These are phyloP conservation scores for Gambelia wislizenii DNA, from an alignment of 2,797 vertebrate species.

Conservation along the genomic window DNA sequence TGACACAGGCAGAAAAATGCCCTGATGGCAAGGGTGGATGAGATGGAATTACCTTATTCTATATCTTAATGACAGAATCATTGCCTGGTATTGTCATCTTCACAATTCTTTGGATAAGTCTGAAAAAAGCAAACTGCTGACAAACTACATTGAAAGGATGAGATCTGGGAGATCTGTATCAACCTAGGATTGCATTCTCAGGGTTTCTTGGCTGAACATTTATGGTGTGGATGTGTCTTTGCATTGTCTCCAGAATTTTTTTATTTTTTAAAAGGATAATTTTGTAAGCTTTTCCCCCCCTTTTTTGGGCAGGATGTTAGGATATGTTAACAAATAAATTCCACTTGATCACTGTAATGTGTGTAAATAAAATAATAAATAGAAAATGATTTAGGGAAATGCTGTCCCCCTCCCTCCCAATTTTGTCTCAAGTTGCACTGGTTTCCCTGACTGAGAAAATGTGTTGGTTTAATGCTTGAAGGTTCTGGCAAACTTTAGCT, in stretches of 20 bases:
- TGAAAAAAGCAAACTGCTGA: not conserved
- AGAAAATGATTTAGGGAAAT: slow-evolving; percentile 49
- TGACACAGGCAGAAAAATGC: not conserved
- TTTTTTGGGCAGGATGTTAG: not conserved
- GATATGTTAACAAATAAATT: slow-evolving; percentile 49
- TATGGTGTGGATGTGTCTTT: not conserved
- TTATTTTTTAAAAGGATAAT: not conserved
- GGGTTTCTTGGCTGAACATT: not conserved
- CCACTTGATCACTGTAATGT: slow-evolving; percentile 11
- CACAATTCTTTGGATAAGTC: too few species aligned
- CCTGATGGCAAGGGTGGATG: not conserved
- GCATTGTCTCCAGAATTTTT: not conserved
- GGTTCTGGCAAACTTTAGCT: slow-evolving; percentile 63
- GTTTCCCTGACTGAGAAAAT: slow-evolving; percentile 47
- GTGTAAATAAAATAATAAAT: slow-evolving; percentile 65
- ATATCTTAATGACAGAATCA: not conserved
- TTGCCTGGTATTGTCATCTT: not conserved
- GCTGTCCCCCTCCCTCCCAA: not conserved
- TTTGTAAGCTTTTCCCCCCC: not conserved
- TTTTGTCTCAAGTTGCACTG: not conserved
- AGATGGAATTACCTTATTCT: too few species aligned
- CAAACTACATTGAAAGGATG: not conserved
- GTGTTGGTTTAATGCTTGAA: slow-evolving; percentile 47
- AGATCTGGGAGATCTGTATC: not conserved
- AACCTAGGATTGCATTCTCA: not conserved